Evolutionary conservation across 2,113 vertebrate genomes (phyloP).

Genomic region (Dasypus novemcinctus): DNA sequence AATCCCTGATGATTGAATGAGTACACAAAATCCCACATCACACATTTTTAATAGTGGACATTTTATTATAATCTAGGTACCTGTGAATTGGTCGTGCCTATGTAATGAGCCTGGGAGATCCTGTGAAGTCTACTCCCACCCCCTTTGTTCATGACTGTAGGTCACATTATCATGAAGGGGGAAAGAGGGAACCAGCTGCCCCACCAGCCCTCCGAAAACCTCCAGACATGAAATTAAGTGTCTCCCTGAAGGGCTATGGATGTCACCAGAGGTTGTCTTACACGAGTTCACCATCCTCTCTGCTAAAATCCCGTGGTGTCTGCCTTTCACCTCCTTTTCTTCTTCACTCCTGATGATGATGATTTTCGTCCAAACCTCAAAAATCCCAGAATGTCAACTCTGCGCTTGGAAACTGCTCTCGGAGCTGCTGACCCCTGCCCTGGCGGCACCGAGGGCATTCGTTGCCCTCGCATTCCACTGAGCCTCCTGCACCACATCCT

Average conservation of each 20-base stretch:
- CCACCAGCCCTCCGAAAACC: too few relatives aligned
- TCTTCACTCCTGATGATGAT: too few relatives aligned
- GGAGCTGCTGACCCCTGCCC: not conserved
- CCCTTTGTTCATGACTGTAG: not conserved
- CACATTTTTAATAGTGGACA: accelerated
- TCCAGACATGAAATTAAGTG: accelerated
- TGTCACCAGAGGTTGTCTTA: not conserved
- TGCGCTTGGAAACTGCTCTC: not conserved
- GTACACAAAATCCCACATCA: accelerated
- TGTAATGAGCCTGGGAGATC: not conserved
- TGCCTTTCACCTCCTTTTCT: not conserved
- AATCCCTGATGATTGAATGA: not conserved
- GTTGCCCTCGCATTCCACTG: accelerated
- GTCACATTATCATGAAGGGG: not conserved
- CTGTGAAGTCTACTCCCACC: not conserved
- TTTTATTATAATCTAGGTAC: accelerated
- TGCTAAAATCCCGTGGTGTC: accelerated
- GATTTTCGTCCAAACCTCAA: not conserved
- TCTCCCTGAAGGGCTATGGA: not conserved
- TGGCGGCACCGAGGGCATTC: too few relatives aligned
- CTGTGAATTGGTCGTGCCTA: accelerated
- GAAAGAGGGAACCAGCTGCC: not conserved
- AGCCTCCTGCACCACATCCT: not conserved
- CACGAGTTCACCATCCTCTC: not conserved
- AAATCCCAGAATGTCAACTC: too few relatives aligned